Evolutionary conservation across 1,140 invertebrate species (phyloP), one percentile per base, ranked within the genome.

Genomic region (Diorhabda elongata): DNA sequence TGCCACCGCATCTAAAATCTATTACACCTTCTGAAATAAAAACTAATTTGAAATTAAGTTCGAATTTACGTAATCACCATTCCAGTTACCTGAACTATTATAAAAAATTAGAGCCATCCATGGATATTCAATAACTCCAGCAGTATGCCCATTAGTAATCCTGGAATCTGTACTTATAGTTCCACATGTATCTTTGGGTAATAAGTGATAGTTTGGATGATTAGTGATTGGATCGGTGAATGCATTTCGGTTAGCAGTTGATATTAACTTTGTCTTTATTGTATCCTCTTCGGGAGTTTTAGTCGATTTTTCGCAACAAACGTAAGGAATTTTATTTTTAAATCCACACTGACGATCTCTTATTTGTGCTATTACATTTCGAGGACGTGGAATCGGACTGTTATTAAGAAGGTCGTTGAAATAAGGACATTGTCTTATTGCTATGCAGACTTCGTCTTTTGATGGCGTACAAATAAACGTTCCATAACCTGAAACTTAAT

Each of bases 1-100:
- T 82, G 41, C 83, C 86, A 45, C 86, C 86, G 74, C 87, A 89
- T 69, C 85, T 83, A 71, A 87, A 83, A 62, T 81, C 75, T 2
- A 73, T 60, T 52, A n/a, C 47, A 57, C 6, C 26, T 11, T 57
- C 63, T 64, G 63, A 65, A 64, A 67, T 58, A 70, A 64, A 42
- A 3, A 65, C 5, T 58, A 58, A 26, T 3, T n/a, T 41, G n/a
- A 42, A 4, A 61, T 8, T 42, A 0, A 61, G 8, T 8, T 61
- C 8, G 59, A 9, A 42, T 60, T 60, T 60, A 42, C 26, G 41
- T 4, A 66, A 58, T 64, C 9, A 44, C 65, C 56, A 67, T 47
- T 42, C 9, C 2, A 60, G 42, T 60, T 9, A 74, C 78, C 73
- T 58, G 78, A 52, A 52, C 47, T 77, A 64, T 82, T 81, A 61